phyloP scores from a whole-genome alignment of 2,797 vertebrate genomes.

The Trachops cirrhosus region DNA sequence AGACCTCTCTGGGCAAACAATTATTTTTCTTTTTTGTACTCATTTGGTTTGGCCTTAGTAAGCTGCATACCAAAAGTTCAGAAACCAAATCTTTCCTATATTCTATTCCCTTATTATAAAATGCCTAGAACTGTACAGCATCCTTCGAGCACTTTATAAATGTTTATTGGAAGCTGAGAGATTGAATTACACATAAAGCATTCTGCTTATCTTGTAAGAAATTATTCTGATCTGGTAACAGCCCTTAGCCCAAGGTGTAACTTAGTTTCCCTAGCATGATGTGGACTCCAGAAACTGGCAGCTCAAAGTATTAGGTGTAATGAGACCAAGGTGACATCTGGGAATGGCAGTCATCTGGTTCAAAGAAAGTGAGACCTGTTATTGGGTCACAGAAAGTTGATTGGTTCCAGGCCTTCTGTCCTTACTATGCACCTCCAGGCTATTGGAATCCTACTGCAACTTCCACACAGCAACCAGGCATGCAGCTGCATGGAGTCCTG shows the following conservation, averaged over 20 bases:
- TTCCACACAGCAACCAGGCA: not conserved
- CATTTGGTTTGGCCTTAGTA: constrained; percentile 47
- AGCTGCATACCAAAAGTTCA: not conserved
- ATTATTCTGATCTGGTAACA: constrained; percentile 40
- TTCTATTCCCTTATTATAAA: constrained; percentile 29
- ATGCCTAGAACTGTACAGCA: constrained; percentile 16
- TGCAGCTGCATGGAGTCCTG: not conserved
- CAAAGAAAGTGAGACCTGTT: constrained; percentile 50
- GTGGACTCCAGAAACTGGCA: constrained; percentile 39
- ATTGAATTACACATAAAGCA: constrained; percentile 53
- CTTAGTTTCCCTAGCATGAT: constrained; percentile 41
- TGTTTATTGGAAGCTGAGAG: constrained; percentile 50
- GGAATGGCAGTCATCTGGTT: constrained; percentile 31
- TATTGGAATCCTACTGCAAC: not conserved
- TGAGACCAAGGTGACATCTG: not conserved
- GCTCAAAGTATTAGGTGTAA: constrained; percentile 56
- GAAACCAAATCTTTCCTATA: constrained; percentile 34
- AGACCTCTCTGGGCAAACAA: not conserved
- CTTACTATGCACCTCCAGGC: not conserved
- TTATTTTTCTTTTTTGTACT: constrained; percentile 30
- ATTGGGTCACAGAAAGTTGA: constrained; percentile 38
- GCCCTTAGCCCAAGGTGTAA: constrained; percentile 38
- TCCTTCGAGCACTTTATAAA: constrained; percentile 49
- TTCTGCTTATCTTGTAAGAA: constrained; percentile 63
- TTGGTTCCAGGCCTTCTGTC: constrained; percentile 34